phyloP scores from a whole-genome alignment of 1,140 invertebrate species.

The Holcopasites calliopsidis region DNA sequence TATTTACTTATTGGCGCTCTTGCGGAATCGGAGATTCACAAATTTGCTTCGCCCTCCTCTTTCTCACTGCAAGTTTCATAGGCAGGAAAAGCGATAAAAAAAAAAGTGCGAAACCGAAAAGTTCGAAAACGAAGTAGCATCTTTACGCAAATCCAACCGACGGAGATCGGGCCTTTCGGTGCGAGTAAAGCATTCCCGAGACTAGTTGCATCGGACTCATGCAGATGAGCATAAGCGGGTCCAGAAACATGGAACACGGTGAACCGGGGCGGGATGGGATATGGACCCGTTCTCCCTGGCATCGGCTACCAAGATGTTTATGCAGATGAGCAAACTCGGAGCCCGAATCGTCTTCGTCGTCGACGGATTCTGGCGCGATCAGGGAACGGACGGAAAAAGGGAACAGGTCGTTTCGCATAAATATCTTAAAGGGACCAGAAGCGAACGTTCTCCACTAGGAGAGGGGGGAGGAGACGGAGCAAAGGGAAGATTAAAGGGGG shows the following conservation, averaged over 20 bases:
- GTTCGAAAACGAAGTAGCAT: too few species aligned
- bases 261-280: constrained; percentile 25
- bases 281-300: constrained; percentile 25
- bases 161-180: too few species aligned
- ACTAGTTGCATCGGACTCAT: constrained; percentile 50
- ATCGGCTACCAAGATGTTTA: constrained; percentile 64
- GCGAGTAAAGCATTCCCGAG: too few species aligned
- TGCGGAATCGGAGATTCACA: too few species aligned
- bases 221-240: constrained; percentile 52
- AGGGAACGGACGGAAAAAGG: background rate
- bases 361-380: constrained; percentile 33
- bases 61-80: too few species aligned
- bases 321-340: constrained; percentile 62
- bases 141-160: too few species aligned
- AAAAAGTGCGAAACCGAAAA: too few species aligned
- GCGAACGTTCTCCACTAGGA: background rate
- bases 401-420: constrained; percentile 26
- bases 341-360: constrained; percentile 14
- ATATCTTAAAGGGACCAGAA: constrained; percentile 19
- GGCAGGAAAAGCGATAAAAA: background rate
- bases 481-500: constrained; percentile 13
- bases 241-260: constrained; percentile 22
- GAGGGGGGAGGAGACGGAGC: background rate
- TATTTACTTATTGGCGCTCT: too few species aligned
- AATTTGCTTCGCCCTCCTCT: too few species aligned